A percentile compares a stretch with the other conserved stretches of the same genome.
phyloP scores from a whole-genome alignment of 2,888 invertebrate genomes.

The Acanthosoma haemorrhoidale region DNA sequence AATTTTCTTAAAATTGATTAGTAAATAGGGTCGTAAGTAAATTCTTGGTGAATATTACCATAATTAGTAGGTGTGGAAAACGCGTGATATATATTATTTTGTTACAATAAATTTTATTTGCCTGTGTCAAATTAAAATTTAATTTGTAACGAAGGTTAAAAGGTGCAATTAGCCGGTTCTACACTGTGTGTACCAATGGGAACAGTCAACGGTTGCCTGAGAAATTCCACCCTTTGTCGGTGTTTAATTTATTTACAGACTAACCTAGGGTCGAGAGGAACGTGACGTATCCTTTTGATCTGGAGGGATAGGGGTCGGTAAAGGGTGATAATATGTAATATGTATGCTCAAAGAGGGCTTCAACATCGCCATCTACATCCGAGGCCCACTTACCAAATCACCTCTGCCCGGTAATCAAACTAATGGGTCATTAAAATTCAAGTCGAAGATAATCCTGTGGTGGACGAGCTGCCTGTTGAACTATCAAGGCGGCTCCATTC shows the following conservation, averaged over 20 bases:
- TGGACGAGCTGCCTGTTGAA: background rate
- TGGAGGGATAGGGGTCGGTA: background rate
- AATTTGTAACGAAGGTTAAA: too few species aligned
- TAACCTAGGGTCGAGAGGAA: background rate
- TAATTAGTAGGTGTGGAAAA: too few species aligned
- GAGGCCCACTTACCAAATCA: background rate
- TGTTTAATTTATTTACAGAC: conserved; percentile 10
- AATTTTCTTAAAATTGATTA: too few species aligned
- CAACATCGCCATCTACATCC: background rate
- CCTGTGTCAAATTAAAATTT: too few species aligned
- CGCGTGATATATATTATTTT: too few species aligned
- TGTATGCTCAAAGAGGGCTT: conserved; percentile 16
- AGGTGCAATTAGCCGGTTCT: too few species aligned
- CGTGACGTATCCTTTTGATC: conserved; percentile 7
- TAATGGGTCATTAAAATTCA: conserved; percentile 8
- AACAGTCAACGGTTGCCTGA: background rate
- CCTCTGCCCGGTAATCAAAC: background rate
- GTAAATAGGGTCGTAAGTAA: too few species aligned
- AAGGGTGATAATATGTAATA: conserved; percentile 21
- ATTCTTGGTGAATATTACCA: too few species aligned
- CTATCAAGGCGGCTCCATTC: too few species aligned
- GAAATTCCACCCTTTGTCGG: background rate
- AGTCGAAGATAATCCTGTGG: background rate
- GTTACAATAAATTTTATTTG: too few species aligned
- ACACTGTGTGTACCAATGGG: too few species aligned